Percentiles rank a stretch among this genome's conserved stretches.
Conservation (phyloP, 2,888 invertebrate species). For the Hemistola chrysoprasaria region DNA sequence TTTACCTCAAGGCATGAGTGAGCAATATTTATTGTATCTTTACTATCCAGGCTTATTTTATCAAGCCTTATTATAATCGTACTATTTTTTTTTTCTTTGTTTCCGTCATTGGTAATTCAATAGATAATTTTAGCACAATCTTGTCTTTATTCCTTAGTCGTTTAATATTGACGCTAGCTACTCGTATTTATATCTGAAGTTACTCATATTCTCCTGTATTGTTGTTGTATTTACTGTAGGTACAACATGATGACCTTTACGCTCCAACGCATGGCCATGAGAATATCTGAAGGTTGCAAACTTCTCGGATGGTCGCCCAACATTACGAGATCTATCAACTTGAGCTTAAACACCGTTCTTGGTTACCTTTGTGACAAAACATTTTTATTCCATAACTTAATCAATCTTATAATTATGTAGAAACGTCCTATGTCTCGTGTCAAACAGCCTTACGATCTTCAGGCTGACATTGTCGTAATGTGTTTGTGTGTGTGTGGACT, state of each 20-base stretch:
- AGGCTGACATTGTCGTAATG: constrained; percentile 61
- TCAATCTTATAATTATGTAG: constrained; percentile 8
- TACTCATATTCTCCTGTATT: constrained; percentile 36
- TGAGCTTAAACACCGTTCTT: constrained; percentile 1
- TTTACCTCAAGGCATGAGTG: neutral
- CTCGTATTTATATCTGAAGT: constrained; percentile 5
- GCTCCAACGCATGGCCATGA: constrained; percentile 70
- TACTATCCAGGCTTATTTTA: constrained; percentile 12
- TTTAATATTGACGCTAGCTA: constrained; percentile 30
- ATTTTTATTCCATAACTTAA: constrained; percentile 9
- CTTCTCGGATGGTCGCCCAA: constrained; percentile 46
- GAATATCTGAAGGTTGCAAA: constrained; percentile 67
- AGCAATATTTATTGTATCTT: constrained; percentile 5
- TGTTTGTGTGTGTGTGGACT: constrained; percentile 64
- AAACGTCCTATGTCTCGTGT: constrained; percentile 40
- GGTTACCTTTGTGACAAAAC: constrained; percentile 3
- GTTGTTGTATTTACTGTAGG: constrained; percentile 56
- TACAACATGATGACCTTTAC: constrained; percentile 66
- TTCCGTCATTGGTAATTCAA: constrained; percentile 27
- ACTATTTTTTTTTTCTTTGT: constrained; percentile 21
- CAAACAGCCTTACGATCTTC: constrained; percentile 63
- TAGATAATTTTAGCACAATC: constrained; percentile 32
- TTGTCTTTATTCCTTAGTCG: constrained; percentile 29
- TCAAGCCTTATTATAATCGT: constrained; percentile 13
- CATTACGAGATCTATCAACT: constrained; percentile 7